Evolutionary conservation across 2,113 vertebrate species (phyloP).

Genomic region (Cyrtonyx montezumae): DNA sequence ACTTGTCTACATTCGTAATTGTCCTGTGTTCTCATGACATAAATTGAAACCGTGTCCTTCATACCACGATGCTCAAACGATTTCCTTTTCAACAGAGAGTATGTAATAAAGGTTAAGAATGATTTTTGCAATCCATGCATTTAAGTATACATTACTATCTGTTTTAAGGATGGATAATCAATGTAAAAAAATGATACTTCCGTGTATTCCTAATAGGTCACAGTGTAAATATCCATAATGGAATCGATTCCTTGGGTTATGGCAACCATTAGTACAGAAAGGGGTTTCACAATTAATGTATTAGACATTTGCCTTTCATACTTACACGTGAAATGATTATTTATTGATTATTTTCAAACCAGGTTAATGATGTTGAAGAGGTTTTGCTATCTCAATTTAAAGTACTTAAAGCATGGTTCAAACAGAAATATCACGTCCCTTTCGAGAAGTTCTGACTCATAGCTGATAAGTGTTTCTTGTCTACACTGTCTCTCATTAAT

Average conservation of each 20-base stretch:
- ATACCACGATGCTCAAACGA: conserved; percentile 53
- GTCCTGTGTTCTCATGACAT: conserved; percentile 43
- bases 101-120: conserved; percentile 77
- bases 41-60: conserved; percentile 69
- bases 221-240: conserved; percentile 78
- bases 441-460: conserved; percentile 20
- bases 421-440: neutral
- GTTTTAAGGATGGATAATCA: conserved; percentile 74
- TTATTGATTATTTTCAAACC: conserved; percentile 71
- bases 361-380: conserved; percentile 53
- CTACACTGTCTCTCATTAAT: neutral
- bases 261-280: conserved; percentile 68
- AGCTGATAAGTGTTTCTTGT: neutral
- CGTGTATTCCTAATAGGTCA: conserved; percentile 71
- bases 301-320: conserved; percentile 60
- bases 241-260: conserved; percentile 70
- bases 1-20: conserved; percentile 22
- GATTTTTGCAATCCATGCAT: conserved; percentile 70
- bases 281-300: conserved; percentile 68
- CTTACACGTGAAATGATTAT: conserved; percentile 62
- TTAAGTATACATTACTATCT: conserved; percentile 71
- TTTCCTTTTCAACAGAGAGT: conserved; percentile 76
- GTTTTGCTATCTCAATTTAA: conserved; percentile 54
- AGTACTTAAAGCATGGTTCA: neutral
- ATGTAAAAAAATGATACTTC: conserved; percentile 71